Evolutionary conservation across 2,113 vertebrate species (phyloP).

Genomic region (Barbus barbus): DNA sequence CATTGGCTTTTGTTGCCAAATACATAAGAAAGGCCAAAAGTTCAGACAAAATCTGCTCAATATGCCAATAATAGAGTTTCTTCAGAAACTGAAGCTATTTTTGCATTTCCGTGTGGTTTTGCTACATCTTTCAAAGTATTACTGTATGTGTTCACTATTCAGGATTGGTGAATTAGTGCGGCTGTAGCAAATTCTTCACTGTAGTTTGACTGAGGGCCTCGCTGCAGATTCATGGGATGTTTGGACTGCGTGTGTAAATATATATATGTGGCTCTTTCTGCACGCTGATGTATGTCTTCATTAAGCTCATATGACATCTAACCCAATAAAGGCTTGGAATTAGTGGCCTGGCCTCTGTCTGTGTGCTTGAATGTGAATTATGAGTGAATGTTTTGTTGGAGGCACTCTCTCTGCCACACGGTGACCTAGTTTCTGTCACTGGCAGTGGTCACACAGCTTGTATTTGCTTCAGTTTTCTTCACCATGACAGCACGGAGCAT

Average conservation of each 20-base stretch:
- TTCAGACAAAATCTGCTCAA: background rate
- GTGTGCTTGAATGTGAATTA: slow-evolving; percentile 43
- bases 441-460: background rate
- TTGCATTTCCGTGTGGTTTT: background rate
- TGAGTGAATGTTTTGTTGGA: slow-evolving; percentile 13
- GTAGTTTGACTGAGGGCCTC: no score
- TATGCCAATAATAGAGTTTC: background rate
- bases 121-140: background rate
- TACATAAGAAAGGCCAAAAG: background rate
- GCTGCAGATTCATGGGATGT: background rate
- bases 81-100: background rate
- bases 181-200: background rate
- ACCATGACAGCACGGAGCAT: background rate
- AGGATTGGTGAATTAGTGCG: background rate
- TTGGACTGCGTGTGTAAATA: slow-evolving; percentile 28
- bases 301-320: slow-evolving; percentile 11
- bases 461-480: background rate
- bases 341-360: slow-evolving; percentile 15
- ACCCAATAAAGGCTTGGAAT: slow-evolving; percentile 20
- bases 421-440: background rate
- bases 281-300: background rate
- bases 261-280: background rate
- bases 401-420: no score
- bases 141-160: background rate
- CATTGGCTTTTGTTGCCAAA: background rate